These are phyloP conservation scores for Rhabdophis nuchalis DNA, from an alignment of 2,797 vertebrate species.

Conservation along the genomic window DNA sequence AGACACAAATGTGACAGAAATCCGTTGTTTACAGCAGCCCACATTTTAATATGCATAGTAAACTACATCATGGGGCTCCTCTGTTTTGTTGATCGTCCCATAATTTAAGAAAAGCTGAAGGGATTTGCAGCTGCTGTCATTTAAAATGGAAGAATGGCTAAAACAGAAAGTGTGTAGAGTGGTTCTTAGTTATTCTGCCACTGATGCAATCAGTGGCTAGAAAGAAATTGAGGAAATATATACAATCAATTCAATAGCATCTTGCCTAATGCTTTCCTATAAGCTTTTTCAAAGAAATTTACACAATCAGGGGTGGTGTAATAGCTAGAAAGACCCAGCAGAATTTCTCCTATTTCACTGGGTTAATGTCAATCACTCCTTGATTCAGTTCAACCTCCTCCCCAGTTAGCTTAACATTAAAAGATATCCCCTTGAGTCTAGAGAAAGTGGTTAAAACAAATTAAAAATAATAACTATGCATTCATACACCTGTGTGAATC, in stretches of 20 bases:
- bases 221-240: neutral
- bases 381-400: neutral
- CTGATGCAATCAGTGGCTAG: neutral
- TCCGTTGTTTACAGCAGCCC: neutral
- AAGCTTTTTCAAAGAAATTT: neutral
- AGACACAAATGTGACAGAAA: neutral
- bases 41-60: neutral
- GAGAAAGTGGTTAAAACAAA: neutral
- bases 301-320: neutral
- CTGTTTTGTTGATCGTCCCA: neutral
- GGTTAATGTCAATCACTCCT: neutral
- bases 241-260: neutral
- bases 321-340: neutral
- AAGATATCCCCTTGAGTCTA: neutral
- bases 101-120: slow-evolving; percentile 3
- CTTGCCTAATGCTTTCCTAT: neutral
- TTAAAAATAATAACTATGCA: neutral
- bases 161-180: neutral
- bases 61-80: neutral
- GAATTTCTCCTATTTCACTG: neutral
- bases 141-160: slow-evolving; percentile 9
- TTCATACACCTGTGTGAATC: neutral
- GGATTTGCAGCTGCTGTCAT: neutral
- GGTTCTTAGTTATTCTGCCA: neutral
- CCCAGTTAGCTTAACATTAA: neutral